These are phyloP conservation scores for Lasioglossum zephyrum DNA, from an alignment of 2,888 invertebrate species.

Conservation along the genomic window DNA sequence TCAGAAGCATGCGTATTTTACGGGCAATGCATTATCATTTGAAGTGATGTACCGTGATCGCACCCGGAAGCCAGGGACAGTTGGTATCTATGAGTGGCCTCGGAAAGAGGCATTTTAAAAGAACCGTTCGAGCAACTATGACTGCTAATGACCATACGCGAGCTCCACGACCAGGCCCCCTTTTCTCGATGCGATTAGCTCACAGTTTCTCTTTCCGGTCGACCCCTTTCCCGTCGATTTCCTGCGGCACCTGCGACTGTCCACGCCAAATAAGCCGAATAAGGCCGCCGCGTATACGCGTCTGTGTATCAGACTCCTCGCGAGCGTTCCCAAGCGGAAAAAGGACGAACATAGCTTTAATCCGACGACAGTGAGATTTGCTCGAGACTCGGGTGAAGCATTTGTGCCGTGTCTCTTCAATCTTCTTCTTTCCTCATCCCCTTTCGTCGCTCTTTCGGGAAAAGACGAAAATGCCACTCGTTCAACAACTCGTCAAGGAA, in stretches of 20 bases:
- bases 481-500: not conserved
- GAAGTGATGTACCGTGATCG: not conserved
- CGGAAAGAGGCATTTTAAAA: not conserved
- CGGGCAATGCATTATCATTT: not conserved
- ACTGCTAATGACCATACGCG: constrained; percentile 37
- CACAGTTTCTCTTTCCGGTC: constrained; percentile 67
- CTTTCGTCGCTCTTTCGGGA: not conserved
- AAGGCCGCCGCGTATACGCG: constrained; percentile 51
- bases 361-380: constrained; percentile 2
- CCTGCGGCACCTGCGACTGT: constrained; percentile 58
- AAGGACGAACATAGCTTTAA: constrained; percentile 18
- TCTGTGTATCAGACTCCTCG: constrained; percentile 39
- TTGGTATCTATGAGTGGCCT: not conserved
- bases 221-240: constrained; percentile 63
- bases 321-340: constrained; percentile 36
- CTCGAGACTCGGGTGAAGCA: not conserved
- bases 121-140: constrained; percentile 18
- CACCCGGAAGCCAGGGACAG: not conserved
- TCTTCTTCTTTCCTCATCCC: not conserved
- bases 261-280: constrained; percentile 65
- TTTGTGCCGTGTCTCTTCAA: not conserved
- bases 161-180: constrained; percentile 11
- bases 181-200: constrained; percentile 60
- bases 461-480: not conserved
- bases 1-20: not conserved